These are phyloP conservation scores for Stegophylla sp. DNA, from an alignment of 2,888 invertebrate species.

Conservation along the genomic window DNA sequence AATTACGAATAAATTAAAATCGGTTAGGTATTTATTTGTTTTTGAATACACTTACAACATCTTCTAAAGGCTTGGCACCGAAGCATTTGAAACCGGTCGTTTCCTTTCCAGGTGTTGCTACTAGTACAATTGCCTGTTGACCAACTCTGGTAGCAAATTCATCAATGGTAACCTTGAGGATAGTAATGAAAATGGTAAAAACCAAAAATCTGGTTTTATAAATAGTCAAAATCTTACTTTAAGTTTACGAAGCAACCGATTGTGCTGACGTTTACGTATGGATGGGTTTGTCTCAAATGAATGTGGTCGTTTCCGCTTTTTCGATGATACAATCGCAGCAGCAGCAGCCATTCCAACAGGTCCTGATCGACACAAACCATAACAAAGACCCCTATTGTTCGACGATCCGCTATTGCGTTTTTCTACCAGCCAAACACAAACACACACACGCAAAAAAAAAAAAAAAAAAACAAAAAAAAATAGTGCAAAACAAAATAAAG, in stretches of 20 bases:
- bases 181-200: slow-evolving; percentile 39
- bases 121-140: slow-evolving; percentile 94
- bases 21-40: neutral
- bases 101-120: slow-evolving; percentile 95
- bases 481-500: slow-evolving; percentile 58
- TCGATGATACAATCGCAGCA: slow-evolving; percentile 93
- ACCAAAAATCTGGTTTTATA: slow-evolving; percentile 35
- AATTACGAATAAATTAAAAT: slow-evolving; percentile 7
- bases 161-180: slow-evolving; percentile 84
- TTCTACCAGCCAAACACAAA: slow-evolving; percentile 59
- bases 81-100: slow-evolving; percentile 96
- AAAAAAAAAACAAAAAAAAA: slow-evolving; percentile 43
- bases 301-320: slow-evolving; percentile 92
- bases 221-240: slow-evolving; percentile 68
- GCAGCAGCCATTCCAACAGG: slow-evolving; percentile 96
- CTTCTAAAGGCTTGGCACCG: slow-evolving; percentile 94
- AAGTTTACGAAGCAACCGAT: slow-evolving; percentile 84
- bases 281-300: slow-evolving; percentile 97
- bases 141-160: slow-evolving; percentile 97
- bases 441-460: slow-evolving; percentile 53
- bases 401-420: slow-evolving; percentile 58
- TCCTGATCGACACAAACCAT: slow-evolving; percentile 67
- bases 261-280: slow-evolving; percentile 93
- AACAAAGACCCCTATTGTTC: slow-evolving; percentile 57
- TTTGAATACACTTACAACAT: slow-evolving; percentile 71